These are phyloP conservation scores for Neomorphus geoffroyi DNA, from an alignment of 2,797 vertebrate genomes.

Conservation along the genomic window DNA sequence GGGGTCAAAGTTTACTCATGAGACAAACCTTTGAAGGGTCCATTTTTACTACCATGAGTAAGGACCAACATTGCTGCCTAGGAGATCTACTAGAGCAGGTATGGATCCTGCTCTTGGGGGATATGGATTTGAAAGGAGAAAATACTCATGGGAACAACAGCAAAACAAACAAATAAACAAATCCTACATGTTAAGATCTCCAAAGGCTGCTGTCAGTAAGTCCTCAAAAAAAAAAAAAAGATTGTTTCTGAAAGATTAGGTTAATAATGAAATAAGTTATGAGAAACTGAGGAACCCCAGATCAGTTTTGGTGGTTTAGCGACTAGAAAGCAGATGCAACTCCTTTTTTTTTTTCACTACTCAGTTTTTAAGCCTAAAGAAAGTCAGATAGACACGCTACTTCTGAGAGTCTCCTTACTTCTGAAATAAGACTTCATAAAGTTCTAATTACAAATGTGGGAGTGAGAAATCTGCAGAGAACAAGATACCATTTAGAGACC, in stretches of 20 bases:
- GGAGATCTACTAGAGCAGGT: not conserved
- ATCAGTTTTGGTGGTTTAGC: not conserved
- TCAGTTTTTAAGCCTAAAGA: not conserved
- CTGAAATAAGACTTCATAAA: conserved; percentile 1
- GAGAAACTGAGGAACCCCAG: not conserved
- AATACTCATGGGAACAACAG: not conserved
- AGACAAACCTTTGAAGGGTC: conserved; percentile 62
- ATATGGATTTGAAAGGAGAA: not conserved
- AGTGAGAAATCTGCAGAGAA: not conserved
- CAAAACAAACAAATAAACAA: not conserved
- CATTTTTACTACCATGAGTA: conserved; percentile 3
- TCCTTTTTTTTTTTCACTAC: not conserved
- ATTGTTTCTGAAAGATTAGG: not conserved
- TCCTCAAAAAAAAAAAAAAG: not conserved
- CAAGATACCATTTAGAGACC: not conserved
- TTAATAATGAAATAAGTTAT: not conserved
- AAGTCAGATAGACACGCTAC: not conserved
- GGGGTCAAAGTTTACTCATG: conserved; percentile 73
- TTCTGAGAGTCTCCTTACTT: not conserved
- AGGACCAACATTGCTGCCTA: not conserved
- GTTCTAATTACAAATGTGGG: not conserved
- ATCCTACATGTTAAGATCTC: not conserved
- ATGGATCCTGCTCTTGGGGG: not conserved
- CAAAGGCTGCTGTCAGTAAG: not conserved
- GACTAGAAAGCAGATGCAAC: not conserved